Percentiles rank a stretch among this genome's conserved stretches.
Evolutionary conservation across 2,797 vertebrate species (phyloP).

Genomic region (Lepus oiostolus): DNA sequence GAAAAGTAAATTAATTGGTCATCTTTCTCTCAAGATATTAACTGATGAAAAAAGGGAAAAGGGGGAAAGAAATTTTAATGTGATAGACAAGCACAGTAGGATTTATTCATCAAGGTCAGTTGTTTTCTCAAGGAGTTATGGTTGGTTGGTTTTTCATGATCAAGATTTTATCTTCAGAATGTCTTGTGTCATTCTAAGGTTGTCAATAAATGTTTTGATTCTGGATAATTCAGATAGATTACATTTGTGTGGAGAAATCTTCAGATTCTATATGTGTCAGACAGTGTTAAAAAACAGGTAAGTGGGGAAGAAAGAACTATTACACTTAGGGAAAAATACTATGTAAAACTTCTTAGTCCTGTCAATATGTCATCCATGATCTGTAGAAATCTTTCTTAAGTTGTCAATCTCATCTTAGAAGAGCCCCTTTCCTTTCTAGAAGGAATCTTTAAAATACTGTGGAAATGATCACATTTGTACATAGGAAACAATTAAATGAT

Average conservation of each 20-base stretch:
- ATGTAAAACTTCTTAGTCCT: background rate
- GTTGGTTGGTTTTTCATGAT: constrained; percentile 25
- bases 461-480: background rate
- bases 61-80: background rate
- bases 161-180: constrained; percentile 17
- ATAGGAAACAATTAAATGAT: background rate
- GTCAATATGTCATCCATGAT: background rate
- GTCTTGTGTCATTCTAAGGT: background rate
- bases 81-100: background rate
- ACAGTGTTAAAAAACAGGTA: background rate
- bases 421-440: background rate
- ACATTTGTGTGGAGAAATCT: background rate
- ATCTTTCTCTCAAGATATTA: background rate
- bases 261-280: background rate
- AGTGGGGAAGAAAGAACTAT: background rate
- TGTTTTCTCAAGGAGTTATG: background rate
- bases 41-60: background rate
- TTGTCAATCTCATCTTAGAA: background rate
- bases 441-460: background rate
- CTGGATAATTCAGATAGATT: constrained; percentile 23
- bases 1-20: background rate
- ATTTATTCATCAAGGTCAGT: background rate
- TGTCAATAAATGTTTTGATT: constrained; percentile 1
- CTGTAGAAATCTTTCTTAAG: background rate
- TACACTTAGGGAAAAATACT: background rate